Evolutionary conservation across 2,113 vertebrate species (phyloP).

Genomic region (Oophaga pumilio): DNA sequence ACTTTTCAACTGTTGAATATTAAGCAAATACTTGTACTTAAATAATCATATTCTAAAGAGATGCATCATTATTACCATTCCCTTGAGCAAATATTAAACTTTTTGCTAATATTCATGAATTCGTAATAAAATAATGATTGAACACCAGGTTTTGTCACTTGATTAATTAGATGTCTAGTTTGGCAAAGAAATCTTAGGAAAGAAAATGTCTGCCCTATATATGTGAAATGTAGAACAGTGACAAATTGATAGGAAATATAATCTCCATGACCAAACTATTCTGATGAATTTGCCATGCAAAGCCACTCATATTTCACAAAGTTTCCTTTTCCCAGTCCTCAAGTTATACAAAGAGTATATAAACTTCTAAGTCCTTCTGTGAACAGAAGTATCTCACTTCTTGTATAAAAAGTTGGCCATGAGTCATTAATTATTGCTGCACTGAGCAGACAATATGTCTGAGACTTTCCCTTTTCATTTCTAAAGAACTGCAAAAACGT

Average conservation of each 20-base stretch:
- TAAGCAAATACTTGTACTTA: conserved; percentile 32
- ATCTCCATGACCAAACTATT: conserved; percentile 39
- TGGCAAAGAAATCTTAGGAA: conserved; percentile 15
- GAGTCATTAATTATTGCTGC: conserved; percentile 50
- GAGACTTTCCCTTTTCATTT: conserved; percentile 34
- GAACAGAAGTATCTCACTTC: conserved; percentile 7
- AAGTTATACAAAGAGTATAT: conserved; percentile 37
- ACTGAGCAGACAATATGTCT: conserved; percentile 38
- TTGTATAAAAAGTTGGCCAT: conserved; percentile 15
- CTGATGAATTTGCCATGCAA: conserved; percentile 21
- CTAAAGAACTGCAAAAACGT: conserved; percentile 37
- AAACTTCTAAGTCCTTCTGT: conserved; percentile 26
- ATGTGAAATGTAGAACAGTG: conserved; percentile 47
- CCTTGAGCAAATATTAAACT: conserved; percentile 45
- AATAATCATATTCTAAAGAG: conserved; percentile 43
- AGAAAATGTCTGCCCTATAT: conserved; percentile 38
- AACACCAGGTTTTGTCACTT: conserved; percentile 43
- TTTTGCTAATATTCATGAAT: conserved; percentile 47
- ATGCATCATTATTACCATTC: conserved; percentile 36
- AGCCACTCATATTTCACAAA: conserved; percentile 29
- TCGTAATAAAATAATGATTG: conserved; percentile 23
- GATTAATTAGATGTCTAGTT: conserved; percentile 44
- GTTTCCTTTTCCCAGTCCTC: conserved; percentile 14
- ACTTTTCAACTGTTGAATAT: conserved; percentile 27
- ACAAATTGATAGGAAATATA: conserved; percentile 42